Base-by-base conservation (phyloP, 2,888 invertebrate species). In the Byasa hedistus region DNA sequence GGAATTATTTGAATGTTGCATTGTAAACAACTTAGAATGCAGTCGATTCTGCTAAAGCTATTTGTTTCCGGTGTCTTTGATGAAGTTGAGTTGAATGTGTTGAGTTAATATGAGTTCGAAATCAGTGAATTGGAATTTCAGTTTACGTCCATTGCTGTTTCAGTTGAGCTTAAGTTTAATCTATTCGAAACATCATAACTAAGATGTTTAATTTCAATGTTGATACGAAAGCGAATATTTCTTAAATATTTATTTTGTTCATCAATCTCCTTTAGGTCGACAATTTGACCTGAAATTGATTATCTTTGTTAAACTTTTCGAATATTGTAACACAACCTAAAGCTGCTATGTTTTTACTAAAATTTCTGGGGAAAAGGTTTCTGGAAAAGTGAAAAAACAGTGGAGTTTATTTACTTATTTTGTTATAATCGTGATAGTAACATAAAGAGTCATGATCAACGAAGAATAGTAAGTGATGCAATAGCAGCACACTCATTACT, bases 401-500 rank as follows among this genome's bases (percentile, higher is more conserved):
- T 7, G 8, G 1, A 32, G 10, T 32, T 1, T 1, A 1, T 15
- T 44, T 44, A 0, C 4, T 3, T 44, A 44, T 15, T 44, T 44
- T 44, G 44, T 15, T 2, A 44, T 17, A 17, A 44, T 17, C 44
- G 4, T 44, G 17, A 17, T 19, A 19, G 12, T 52, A 61, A 59
- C 15, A 62, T 62, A 58, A 62, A 62, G 62, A 62, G 22, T 44
- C 21, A 23, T 17, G 51, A 22, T 59, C 54, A 52, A 44, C 0
- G 19, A 54, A 57, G 44, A 44, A 21, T 10, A 62, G 15, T 61
- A 23, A 56, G 56, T 67, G 63, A 64, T 60, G 60, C 59, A 67
- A 67, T 63, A 59, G 8, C 10, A 23, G 60, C 15, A 67, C 63
- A 64, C 55, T 67, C 67, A 67, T 54, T 64, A 63, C 51, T 64